Evolutionary conservation across 2,888 invertebrate species (phyloP).

Genomic region (Caenorhabditis drosophilae): DNA sequence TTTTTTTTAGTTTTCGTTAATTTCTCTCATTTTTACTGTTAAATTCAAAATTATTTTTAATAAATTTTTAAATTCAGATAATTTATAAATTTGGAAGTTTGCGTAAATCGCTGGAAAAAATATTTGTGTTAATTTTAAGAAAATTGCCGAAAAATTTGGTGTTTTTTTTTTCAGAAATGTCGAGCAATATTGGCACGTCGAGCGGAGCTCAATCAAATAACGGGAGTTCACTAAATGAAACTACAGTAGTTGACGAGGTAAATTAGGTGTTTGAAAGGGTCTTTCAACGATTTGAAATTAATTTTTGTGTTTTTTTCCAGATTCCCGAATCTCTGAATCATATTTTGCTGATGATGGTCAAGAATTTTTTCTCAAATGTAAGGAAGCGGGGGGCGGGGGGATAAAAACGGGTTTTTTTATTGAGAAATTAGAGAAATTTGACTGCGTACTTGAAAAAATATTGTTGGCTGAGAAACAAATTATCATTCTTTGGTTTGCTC

Average conservation of each 20-base stretch:
- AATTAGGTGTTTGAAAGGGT: no score
- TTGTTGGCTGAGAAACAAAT: no score
- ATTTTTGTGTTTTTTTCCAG: conserved; percentile 12
- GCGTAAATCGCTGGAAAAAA: not conserved
- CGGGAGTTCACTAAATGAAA: conserved; percentile 17
- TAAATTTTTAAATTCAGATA: not conserved
- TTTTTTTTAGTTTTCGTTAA: not conserved
- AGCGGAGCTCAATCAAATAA: not conserved
- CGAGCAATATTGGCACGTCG: not conserved
- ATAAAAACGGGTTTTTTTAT: not conserved
- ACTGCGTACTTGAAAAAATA: not conserved
- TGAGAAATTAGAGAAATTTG: no score
- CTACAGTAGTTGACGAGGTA: conserved; percentile 42
- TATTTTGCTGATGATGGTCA: conserved; percentile 47
- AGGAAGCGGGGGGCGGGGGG: no score
- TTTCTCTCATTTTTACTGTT: not conserved
- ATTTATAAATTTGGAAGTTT: not conserved
- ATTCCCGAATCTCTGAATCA: conserved; percentile 45
- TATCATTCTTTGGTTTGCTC: no score
- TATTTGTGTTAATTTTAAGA: not conserved
- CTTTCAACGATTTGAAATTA: not conserved
- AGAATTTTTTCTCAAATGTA: conserved; percentile 51
- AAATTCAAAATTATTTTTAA: not conserved
- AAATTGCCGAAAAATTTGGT: not conserved
- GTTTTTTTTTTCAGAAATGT: not conserved